Base-by-base conservation (phyloP, 2,797 vertebrate genomes). In the Silurus aristotelis region DNA sequence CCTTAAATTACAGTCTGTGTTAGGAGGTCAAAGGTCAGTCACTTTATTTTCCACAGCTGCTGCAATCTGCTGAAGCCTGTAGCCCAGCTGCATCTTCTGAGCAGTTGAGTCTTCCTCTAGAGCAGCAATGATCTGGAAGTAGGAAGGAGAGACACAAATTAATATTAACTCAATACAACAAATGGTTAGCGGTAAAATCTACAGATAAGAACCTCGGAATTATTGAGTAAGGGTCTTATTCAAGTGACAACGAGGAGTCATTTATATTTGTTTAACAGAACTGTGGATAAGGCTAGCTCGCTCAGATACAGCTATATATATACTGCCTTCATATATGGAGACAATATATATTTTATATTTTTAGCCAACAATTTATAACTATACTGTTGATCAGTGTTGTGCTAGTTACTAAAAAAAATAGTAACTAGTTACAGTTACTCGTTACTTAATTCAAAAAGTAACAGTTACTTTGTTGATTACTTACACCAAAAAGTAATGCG, bases 41-140 rank as follows among this genome's bases (percentile, higher is more conserved):
- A 99, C 98, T 93, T 99, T 99, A 90, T 99, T 99, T 90, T 99
- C 98, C 93, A 99, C 97, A 1, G 98, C 97, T 0, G 98, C 98
- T 0, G 98, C 98, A 0, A 99, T 97, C 94, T 99, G 98, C 92
- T 99, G 98, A 80, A 99, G 95, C 80, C 98, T 95, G 89, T 99
- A 99, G 52, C 97, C 98, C 0, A 99, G 95, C 94, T 99, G 98
- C 98, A 99, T 99, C 93, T 99, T 99, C 95, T 99, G 98, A 66
- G 98, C 98, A 0, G 96, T 97, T 66, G 96, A 90, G 81, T 99
- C 98, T 92, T 99, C 98, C 92, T 99, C 98, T 93, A 99, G 95
- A 20, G 98, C 97, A 0, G 97, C 97, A 84, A 99, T 99, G 92
- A 99, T 98, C 98, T 99, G 61, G 61, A 6, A 63, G 22, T 19